Base-by-base conservation (phyloP, 2,797 vertebrate species). In the Odontamblyopus rebecca region DNA sequence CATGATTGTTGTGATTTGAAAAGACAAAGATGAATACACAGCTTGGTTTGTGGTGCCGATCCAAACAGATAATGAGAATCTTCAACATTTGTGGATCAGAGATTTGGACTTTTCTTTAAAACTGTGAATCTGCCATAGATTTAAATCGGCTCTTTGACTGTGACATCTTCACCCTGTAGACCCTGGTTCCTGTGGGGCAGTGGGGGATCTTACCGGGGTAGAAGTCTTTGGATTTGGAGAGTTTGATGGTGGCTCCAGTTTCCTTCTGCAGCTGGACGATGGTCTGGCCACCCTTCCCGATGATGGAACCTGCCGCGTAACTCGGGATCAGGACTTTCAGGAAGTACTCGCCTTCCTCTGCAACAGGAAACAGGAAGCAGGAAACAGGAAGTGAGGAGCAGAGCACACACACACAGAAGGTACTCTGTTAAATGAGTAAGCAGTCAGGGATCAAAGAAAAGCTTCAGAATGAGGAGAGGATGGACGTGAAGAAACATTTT, bases 141-240 rank as follows among this genome's bases (percentile, higher is more conserved):
- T 38, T 9, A 38, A 38, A 35, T 35, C 1, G 35, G 35, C 35
- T 19, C 51, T n/a, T 1, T 18, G 18, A 19, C 15, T 53, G 1
- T 51, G 16, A 41, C 38, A 41, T 44, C 5, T 5, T 53, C 51
- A n/a, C n/a, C 9, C 7, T 7, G 18, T 8, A n/a, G 51, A 9
- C 53, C 0, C 4, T 48, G 44, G 3, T 3, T 4, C 44, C 44
- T 48, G 4, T 48, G 11, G n/a, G 54, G 9, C 54, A 27, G 60
- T 74, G 32, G 54, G 19, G 57, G 26, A 26, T 75, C 92, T 93
- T 91, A 97, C 96, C 96, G 11, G 96, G 96, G 82, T 98, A 98
- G 91, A 97, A 98, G 93, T 97, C 96, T 95, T 98, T 98, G 89
- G 96, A 98, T 93, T 98, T 98, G 85, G 96, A 98, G 84, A 97